Percentiles rank a stretch among this genome's conserved stretches.
Evolutionary conservation across 53 echinoderm and acorn worm species (phyloP).

Genomic region (Patiria pectinifera): DNA sequence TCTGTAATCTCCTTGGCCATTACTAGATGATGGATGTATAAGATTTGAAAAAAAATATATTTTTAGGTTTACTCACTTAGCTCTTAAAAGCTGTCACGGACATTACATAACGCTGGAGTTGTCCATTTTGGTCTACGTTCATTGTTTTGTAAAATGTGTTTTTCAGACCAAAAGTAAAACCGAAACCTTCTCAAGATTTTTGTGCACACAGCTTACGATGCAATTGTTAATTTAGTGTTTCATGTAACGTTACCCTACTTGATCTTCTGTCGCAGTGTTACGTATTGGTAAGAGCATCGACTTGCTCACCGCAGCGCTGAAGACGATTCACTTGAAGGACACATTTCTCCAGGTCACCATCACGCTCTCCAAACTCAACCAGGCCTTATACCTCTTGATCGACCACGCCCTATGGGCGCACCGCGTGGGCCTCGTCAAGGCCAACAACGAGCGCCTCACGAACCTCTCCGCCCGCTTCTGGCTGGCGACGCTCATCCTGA

Average conservation of each 20-base stretch:
- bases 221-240: background rate
- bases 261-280: constrained; percentile 67
- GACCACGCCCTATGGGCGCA: constrained; percentile 97
- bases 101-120: too few relatives aligned
- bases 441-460: constrained; percentile 78
- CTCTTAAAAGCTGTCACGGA: too few relatives aligned
- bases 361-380: constrained; percentile 92
- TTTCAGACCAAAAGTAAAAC: too few relatives aligned
- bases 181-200: too few relatives aligned
- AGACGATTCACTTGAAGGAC: constrained; percentile 79
- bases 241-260: background rate
- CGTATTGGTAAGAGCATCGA: constrained; percentile 91
- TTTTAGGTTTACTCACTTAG: too few relatives aligned
- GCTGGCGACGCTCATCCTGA: constrained; percentile 89
- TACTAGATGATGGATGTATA: background rate
- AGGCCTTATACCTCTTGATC: constrained; percentile 88
- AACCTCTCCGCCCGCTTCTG: constrained; percentile 89
- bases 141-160: too few relatives aligned
- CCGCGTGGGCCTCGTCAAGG: constrained; percentile 72
- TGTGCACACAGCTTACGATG: background rate
- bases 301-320: constrained; percentile 75
- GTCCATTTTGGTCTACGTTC: too few relatives aligned
- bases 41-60: too few relatives aligned
- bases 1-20: background rate
- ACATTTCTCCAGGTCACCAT: constrained; percentile 83